Evolutionary conservation across 1,140 invertebrate genomes (phyloP), one percentile per base, ranked within the genome.

Genomic region (Drosophila busckii): DNA sequence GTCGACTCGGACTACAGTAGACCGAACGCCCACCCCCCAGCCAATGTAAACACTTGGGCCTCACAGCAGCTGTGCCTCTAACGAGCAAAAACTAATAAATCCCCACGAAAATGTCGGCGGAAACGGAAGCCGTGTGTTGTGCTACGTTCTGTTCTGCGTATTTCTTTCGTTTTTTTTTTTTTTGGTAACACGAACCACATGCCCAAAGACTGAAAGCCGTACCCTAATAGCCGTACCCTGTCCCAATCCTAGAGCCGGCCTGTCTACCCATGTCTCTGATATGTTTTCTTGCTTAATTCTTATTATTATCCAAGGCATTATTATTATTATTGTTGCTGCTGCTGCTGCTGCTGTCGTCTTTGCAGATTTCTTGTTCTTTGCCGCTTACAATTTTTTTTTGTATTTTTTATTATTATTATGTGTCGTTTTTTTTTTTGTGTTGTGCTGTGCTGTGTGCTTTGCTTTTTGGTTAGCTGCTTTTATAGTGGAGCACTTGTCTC

Each of bases 81-180:
- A 84, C 78, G 78, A 84, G 78, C 78, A 84, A 84, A 84, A 84
- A 84, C 78, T 84, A 84, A 84, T 84, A 84, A 84, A 83, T 84
- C 70, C 78, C 78, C 60, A 78, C 73, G 63, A 82, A 82, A 82
- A 83, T 76, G 70, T 70, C 76, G 66, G 70, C 70, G 76, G 76
- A 83, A 82, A 70, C 76, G 76, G 76, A 82, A 82, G 65, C 64
- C 65, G 69, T 84, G 71, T 84, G 68, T 84, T 82, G 52, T 71
- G 52, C 45, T 68, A 59, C n/a, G n/a, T 54, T 26, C 28, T 40
- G 16, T 28, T 34, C 13, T 20, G 10, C 12, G 12, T 9, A 3
- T 19, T 23, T 12, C 17, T 12, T 42, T 28, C 34, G 4, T 26
- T 60, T 22, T 25, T 54, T n/a, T 49, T 40, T 35, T 49, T 49